phyloP scores from a whole-genome alignment of 2,113 vertebrate genomes.

The Phasianus colchicus region DNA sequence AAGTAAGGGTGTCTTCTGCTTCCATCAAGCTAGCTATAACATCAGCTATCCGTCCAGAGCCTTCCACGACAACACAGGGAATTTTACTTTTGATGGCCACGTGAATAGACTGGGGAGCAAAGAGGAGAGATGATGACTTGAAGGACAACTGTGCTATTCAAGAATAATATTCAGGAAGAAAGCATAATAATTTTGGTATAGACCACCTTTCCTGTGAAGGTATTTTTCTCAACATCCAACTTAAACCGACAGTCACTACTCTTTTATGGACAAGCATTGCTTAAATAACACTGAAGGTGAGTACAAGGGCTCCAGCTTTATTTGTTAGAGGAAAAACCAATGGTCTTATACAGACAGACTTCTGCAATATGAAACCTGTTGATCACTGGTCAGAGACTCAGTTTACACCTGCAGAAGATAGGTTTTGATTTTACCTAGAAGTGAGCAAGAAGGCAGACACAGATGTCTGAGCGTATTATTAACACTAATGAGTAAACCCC shows the following conservation, averaged over 20 bases:
- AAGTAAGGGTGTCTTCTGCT: slow-evolving; percentile 70
- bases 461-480: background rate
- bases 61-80: slow-evolving; percentile 84
- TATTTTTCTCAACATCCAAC: too few species aligned
- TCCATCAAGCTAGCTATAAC: slow-evolving; percentile 81
- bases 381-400: background rate
- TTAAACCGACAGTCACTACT: background rate
- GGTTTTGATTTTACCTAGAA: background rate
- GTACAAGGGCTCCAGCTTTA: background rate
- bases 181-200: background rate
- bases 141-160: background rate
- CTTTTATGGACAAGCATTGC: background rate
- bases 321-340: background rate
- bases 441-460: background rate
- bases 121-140: background rate
- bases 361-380: background rate
- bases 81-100: slow-evolving; percentile 83
- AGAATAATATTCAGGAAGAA: background rate
- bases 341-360: background rate
- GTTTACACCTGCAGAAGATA: background rate
- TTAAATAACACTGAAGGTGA: background rate
- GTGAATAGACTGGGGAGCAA: slow-evolving; percentile 76
- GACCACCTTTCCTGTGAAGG: too few species aligned
- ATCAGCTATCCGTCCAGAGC: slow-evolving; percentile 80
- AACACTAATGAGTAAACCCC: background rate